These are phyloP conservation scores for Meloidogyne exigua DNA, from an alignment of 1,140 invertebrate genomes.

Conservation along the genomic window DNA sequence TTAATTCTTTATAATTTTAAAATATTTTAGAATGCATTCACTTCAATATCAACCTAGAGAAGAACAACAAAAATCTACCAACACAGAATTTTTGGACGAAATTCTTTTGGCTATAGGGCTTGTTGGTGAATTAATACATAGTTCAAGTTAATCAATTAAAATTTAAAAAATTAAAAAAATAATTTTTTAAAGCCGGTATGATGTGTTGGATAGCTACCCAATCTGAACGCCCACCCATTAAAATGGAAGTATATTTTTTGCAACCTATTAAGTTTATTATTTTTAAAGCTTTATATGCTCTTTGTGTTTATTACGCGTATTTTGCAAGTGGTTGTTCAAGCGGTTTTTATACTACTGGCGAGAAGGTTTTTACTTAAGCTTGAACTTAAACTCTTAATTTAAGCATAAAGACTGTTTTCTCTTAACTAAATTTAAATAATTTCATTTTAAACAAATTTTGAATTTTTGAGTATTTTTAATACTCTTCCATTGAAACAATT, in stretches of 20 bases:
- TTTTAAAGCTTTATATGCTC: conserved; percentile 44
- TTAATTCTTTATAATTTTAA: too few species aligned
- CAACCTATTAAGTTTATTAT: too few species aligned
- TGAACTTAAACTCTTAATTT: too few species aligned
- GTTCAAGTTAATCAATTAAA: conserved; percentile 12
- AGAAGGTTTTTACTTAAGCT: conserved; percentile 31
- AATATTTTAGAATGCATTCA: conserved; percentile 43
- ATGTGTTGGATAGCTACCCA: conserved; percentile 51
- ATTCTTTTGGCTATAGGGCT: conserved; percentile 60
- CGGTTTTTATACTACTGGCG: conserved; percentile 59
- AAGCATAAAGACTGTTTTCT: too few species aligned
- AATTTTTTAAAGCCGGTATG: conserved; percentile 28
- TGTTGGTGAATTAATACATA: conserved; percentile 59
- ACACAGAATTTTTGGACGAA: conserved; percentile 59
- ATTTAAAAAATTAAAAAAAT: background rate
- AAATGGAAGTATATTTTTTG: conserved; percentile 41
- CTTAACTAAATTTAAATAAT: too few species aligned
- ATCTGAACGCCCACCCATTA: conserved; percentile 37
- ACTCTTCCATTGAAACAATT: too few species aligned
- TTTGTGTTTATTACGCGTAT: conserved; percentile 55
- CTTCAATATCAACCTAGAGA: conserved; percentile 43
- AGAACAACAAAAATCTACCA: conserved; percentile 44
- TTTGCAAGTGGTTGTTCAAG: conserved; percentile 59
- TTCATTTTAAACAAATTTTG: too few species aligned
- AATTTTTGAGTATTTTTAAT: too few species aligned